Evolutionary conservation across 1,140 invertebrate species (phyloP).

Genomic region (Ips nitidus): DNA sequence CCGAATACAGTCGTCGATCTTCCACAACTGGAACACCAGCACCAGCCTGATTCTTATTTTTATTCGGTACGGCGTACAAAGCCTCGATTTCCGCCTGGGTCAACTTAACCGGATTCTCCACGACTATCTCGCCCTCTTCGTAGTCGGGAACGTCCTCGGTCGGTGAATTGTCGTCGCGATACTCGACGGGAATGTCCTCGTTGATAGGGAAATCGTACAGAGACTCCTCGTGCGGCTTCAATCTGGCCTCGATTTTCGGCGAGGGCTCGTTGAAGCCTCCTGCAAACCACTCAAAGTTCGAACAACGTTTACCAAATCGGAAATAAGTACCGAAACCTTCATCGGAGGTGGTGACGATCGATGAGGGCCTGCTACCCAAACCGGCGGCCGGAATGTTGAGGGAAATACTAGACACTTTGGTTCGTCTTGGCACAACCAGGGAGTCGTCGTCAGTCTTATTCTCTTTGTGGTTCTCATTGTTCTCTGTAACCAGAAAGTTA

Average conservation of each 20-base stretch:
- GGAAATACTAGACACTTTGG: slow-evolving; percentile 54
- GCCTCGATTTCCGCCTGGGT: slow-evolving; percentile 44
- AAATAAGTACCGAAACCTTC: slow-evolving; percentile 51
- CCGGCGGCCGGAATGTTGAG: slow-evolving; percentile 64
- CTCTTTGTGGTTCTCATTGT: slow-evolving; percentile 54
- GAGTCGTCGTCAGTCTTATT: slow-evolving; percentile 44
- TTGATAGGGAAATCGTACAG: slow-evolving; percentile 44
- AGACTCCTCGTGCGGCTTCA: slow-evolving; percentile 54
- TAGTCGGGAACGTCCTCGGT: slow-evolving; percentile 39
- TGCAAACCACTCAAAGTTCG: slow-evolving; percentile 2
- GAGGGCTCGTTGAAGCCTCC: slow-evolving; percentile 65
- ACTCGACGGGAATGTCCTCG: slow-evolving; percentile 40
- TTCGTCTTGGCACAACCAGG: slow-evolving; percentile 42
- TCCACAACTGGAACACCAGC: not conserved
- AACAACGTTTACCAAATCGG: not conserved
- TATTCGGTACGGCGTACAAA: slow-evolving; percentile 46
- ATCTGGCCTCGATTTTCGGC: slow-evolving; percentile 63
- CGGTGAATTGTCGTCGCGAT: slow-evolving; percentile 32
- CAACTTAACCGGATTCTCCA: slow-evolving; percentile 31
- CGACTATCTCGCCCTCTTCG: slow-evolving; percentile 24
- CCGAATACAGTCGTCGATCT: slow-evolving; percentile 21
- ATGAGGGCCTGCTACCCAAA: slow-evolving; percentile 59
- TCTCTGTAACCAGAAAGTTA: slow-evolving; percentile 45
- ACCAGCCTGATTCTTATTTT: slow-evolving; percentile 29
- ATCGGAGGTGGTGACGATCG: slow-evolving; percentile 60